Evolutionary conservation across 2,797 vertebrate species (phyloP).

Genomic region (Mallotus villosus): DNA sequence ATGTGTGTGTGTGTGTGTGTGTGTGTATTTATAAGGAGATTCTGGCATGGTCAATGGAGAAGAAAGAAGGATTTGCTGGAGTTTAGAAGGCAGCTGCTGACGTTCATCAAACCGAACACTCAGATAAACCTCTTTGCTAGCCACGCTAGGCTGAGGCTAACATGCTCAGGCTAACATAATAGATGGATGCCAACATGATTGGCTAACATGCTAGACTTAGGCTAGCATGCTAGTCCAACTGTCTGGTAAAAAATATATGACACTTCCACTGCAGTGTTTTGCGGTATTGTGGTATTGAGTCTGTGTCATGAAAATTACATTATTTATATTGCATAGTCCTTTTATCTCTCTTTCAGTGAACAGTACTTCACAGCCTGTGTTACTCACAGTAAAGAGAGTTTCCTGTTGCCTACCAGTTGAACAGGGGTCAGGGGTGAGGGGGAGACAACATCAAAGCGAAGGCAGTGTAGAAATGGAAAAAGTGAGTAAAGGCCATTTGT

Average conservation of each 20-base stretch:
- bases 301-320: constrained; percentile 26
- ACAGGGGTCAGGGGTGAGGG: constrained; percentile 24
- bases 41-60: not conserved
- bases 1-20: constrained; percentile 19
- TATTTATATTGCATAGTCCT: constrained; percentile 13
- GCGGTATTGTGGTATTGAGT: too few species aligned
- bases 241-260: too few species aligned
- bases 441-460: constrained; percentile 17
- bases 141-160: not conserved
- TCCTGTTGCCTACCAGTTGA: constrained; percentile 18
- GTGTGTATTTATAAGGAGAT: constrained; percentile 4
- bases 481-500: constrained; percentile 30
- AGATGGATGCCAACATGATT: not conserved
- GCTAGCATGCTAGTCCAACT: too few species aligned
- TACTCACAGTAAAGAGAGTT: constrained; percentile 37
- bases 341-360: too few species aligned
- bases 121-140: constrained; percentile 19
- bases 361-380: not conserved
- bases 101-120: not conserved
- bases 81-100: constrained; percentile 27
- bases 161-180: not conserved
- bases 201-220: not conserved
- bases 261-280: too few species aligned
- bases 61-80: constrained; percentile 28
- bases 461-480: constrained; percentile 48